phyloP scores from a whole-genome alignment of 2,797 vertebrate genomes.

The Falco novaeseelandiae region DNA sequence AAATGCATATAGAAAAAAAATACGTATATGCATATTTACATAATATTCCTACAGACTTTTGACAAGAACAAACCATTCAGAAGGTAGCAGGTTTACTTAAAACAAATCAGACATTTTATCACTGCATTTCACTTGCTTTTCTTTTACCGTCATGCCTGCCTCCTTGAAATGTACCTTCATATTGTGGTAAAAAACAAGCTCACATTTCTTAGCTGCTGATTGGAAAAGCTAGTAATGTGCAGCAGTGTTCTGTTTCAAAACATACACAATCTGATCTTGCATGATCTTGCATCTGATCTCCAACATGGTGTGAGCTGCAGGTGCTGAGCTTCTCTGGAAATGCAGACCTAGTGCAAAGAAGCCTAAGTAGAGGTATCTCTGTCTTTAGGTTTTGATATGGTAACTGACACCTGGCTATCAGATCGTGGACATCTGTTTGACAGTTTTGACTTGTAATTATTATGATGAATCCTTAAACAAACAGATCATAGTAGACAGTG shows the following conservation, averaged over 20 bases:
- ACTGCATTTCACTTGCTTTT: background rate
- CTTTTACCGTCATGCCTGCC: background rate
- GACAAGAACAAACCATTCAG: background rate
- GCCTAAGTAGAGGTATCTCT: background rate
- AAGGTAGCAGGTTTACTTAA: background rate
- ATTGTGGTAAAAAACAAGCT: background rate
- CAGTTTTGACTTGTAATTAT: conserved; percentile 41
- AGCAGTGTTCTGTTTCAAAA: background rate
- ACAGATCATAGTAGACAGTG: conserved; percentile 1
- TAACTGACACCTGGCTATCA: background rate
- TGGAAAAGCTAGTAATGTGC: background rate
- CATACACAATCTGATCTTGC: background rate
- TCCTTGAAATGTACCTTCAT: background rate
- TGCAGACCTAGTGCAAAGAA: background rate
- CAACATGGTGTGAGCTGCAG: background rate
- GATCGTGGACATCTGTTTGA: conserved; percentile 14
- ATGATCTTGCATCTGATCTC: background rate
- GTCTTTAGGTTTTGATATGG: background rate
- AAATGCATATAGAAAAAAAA: background rate
- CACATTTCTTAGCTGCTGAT: background rate
- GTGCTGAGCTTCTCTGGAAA: background rate
- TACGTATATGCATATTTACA: background rate
- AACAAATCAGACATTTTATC: background rate
- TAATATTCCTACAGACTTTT: background rate
- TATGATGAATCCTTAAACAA: conserved; percentile 40